Evolutionary conservation across 2,888 invertebrate species (phyloP).

Genomic region (Magallana nippona): DNA sequence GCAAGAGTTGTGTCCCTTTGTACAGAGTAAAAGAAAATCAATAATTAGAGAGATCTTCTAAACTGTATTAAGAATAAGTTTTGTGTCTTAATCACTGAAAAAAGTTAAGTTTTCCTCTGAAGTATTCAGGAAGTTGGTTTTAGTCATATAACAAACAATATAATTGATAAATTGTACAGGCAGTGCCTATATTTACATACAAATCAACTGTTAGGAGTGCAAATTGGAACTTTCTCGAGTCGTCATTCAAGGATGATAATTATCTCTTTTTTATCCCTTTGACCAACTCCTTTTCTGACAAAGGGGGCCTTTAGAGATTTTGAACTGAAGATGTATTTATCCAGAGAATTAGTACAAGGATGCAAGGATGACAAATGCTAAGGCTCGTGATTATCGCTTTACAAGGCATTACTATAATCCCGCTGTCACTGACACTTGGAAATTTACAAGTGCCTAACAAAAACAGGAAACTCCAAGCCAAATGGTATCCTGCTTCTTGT

Average conservation of each 20-base stretch:
- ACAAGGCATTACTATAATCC: slow-evolving; percentile 31
- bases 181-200: background rate
- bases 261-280: slow-evolving; percentile 4
- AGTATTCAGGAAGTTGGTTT: background rate
- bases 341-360: slow-evolving; percentile 30
- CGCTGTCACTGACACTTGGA: slow-evolving; percentile 3
- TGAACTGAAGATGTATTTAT: slow-evolving; percentile 9
- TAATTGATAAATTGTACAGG: slow-evolving; percentile 15
- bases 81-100: slow-evolving; percentile 3
- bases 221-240: background rate
- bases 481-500: slow-evolving; percentile 20
- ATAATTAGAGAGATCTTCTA: background rate
- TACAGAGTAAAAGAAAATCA: background rate
- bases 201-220: background rate
- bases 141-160: background rate
- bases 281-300: background rate
- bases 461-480: slow-evolving; percentile 33
- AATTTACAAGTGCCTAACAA: slow-evolving; percentile 20
- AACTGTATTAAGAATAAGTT: background rate
- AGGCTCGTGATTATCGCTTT: slow-evolving; percentile 8
- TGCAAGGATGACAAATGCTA: background rate
- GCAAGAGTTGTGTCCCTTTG: slow-evolving; percentile 5
- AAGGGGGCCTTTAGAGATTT: background rate
- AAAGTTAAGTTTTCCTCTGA: background rate
- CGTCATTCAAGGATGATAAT: background rate